Evolutionary conservation across 2,888 invertebrate genomes (phyloP).

Genomic region (Molorchus minor): DNA sequence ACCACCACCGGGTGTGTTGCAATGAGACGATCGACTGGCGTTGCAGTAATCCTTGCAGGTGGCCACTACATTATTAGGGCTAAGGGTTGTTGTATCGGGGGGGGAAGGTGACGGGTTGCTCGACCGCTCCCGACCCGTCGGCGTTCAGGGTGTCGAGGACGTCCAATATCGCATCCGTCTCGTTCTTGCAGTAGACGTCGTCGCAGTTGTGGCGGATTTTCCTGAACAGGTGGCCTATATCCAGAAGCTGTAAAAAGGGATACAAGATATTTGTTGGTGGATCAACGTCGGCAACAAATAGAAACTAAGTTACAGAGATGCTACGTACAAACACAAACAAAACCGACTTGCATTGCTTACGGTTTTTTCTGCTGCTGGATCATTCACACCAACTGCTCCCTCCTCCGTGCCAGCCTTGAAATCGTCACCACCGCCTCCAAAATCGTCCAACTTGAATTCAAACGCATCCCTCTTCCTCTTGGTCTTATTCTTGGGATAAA

Average conservation of each 20-base stretch:
- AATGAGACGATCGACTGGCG: not conserved
- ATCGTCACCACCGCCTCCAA: not conserved
- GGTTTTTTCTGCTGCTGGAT: not conserved
- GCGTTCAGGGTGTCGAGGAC: conserved; percentile 10
- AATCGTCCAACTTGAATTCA: no score
- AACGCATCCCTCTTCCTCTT: conserved; percentile 26
- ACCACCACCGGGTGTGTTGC: not conserved
- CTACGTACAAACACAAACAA: no score
- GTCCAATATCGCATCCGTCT: conserved; percentile 34
- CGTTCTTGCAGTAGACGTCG: conserved; percentile 25
- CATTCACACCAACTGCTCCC: not conserved
- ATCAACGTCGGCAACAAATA: no score
- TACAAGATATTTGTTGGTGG: not conserved
- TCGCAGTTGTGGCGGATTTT: conserved; percentile 30
- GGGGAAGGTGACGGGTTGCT: not conserved
- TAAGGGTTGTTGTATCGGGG: not conserved
- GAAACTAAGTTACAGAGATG: no score
- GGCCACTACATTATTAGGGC: not conserved
- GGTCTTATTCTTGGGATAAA: conserved; percentile 34
- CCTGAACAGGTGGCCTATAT: conserved; percentile 26
- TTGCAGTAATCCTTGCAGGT: not conserved
- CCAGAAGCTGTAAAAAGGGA: conserved; percentile 8
- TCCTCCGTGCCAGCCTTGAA: not conserved
- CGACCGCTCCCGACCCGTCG: not conserved
- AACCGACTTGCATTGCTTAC: not conserved